Evolutionary conservation across 1,140 invertebrate species (phyloP).

Genomic region (Hycleus phaleratus): DNA sequence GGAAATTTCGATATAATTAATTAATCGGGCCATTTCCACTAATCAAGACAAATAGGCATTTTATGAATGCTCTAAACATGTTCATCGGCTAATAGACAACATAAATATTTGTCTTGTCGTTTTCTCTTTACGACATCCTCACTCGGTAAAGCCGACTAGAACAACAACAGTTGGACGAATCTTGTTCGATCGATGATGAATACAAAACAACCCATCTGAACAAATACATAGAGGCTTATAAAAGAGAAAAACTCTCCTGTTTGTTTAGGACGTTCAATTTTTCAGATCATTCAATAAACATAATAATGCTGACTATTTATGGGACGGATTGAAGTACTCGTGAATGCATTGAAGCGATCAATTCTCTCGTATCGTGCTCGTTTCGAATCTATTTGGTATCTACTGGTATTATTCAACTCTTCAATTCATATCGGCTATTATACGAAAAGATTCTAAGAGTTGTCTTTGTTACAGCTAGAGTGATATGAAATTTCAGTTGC

Average conservation of each 20-base stretch:
- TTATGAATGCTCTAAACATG: too few species aligned
- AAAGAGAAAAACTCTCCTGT: slow-evolving; percentile 18
- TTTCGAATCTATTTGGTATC: slow-evolving; percentile 6
- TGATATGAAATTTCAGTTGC: too few species aligned
- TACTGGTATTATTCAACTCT: too few species aligned
- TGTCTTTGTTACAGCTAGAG: too few species aligned
- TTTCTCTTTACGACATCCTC: slow-evolving; percentile 2
- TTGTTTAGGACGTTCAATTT: slow-evolving; percentile 28
- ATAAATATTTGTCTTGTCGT: slow-evolving; percentile 13
- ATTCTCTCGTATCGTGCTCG: slow-evolving; percentile 8
- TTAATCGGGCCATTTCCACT: too few species aligned
- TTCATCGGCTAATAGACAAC: slow-evolving; percentile 5
- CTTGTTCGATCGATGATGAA: too few species aligned
- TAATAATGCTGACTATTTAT: slow-evolving; percentile 28
- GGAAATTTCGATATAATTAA: too few species aligned
- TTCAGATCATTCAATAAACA: slow-evolving; percentile 27
- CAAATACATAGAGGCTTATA: slow-evolving; percentile 18
- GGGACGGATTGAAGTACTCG: slow-evolving; percentile 23
- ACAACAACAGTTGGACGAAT: too few species aligned
- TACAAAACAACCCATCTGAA: slow-evolving; percentile 15
- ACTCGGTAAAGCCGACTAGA: neutral
- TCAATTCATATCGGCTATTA: too few species aligned
- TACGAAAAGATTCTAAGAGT: too few species aligned
- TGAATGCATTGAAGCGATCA: slow-evolving; percentile 23
- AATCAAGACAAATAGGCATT: too few species aligned